Conservation (phyloP, 2,888 invertebrate genomes). For the Pandemis heparana region DNA sequence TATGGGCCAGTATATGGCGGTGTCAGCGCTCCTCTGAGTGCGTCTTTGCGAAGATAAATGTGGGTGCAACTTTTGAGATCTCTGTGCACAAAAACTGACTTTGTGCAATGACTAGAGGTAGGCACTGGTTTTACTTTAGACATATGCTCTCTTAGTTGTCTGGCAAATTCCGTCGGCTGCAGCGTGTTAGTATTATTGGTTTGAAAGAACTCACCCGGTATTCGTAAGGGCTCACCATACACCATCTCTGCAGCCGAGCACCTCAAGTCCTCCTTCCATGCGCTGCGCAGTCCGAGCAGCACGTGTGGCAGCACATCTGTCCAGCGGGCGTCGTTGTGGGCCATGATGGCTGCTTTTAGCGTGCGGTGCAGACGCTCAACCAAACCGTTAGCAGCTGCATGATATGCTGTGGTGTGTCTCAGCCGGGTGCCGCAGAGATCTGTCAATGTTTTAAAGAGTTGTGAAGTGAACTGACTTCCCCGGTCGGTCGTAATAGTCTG, state of each 20-base stretch:
- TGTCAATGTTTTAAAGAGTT: too few relatives aligned
- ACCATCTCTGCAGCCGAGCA: conserved; percentile 47
- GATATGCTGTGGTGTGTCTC: too few relatives aligned
- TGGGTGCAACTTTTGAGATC: too few relatives aligned
- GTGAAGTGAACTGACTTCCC: too few relatives aligned
- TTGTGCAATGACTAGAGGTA: background rate
- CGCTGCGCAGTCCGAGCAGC: conserved; percentile 46
- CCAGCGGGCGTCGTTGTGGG: conserved; percentile 49
- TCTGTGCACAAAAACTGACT: too few relatives aligned
- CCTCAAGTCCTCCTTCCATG: conserved; percentile 53
- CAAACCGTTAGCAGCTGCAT: conserved; percentile 26
- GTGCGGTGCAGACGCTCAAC: conserved; percentile 29
- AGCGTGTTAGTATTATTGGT: background rate
- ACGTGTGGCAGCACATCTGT: conserved; percentile 53
- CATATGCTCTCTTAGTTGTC: background rate
- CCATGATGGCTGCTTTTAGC: conserved; percentile 15
- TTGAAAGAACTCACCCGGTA: conserved; percentile 48
- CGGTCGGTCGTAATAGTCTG: too few relatives aligned
- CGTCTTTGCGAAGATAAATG: too few relatives aligned
- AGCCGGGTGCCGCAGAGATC: too few relatives aligned
- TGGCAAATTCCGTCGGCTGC: background rate
- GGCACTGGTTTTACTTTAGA: background rate
- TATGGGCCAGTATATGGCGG: too few relatives aligned
- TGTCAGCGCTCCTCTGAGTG: too few relatives aligned
- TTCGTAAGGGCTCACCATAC: conserved; percentile 46